phyloP scores from a whole-genome alignment of 2,888 invertebrate genomes.

The Pandemis corylana region DNA sequence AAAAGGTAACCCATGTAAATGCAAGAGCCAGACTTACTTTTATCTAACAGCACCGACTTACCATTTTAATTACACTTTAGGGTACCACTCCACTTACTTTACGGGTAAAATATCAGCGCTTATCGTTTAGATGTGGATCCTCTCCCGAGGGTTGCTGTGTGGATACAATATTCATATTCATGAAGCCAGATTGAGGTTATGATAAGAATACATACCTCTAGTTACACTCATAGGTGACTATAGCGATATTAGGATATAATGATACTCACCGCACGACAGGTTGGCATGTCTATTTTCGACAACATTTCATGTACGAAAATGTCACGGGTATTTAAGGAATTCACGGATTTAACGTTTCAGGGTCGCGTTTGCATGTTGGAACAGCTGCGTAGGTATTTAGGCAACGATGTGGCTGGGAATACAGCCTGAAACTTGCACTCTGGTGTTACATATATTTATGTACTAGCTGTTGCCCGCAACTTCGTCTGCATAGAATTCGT shows the following conservation, averaged over 20 bases:
- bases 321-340: background rate
- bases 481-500: too few species aligned
- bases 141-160: conserved; percentile 15
- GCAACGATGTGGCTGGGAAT: too few species aligned
- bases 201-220: conserved; percentile 55
- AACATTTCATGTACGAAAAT: conserved; percentile 4
- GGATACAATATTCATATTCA: conserved; percentile 59
- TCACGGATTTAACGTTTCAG: background rate
- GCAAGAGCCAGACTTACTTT: conserved; percentile 6
- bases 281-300: conserved; percentile 25
- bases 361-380: background rate
- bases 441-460: too few species aligned
- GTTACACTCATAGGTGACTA: background rate
- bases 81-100: conserved; percentile 16
- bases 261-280: conserved; percentile 8
- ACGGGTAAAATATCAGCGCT: conserved; percentile 35
- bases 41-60: conserved; percentile 12
- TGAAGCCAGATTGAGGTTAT: conserved; percentile 65
- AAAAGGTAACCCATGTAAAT: conserved; percentile 6
- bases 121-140: conserved; percentile 30
- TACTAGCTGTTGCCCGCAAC: too few species aligned
- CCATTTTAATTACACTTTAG: conserved; percentile 32
- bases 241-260: background rate
- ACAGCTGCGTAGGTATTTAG: background rate
- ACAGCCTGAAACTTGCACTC: too few species aligned